Evolutionary conservation across 2,888 invertebrate genomes (phyloP), one percentile per base, ranked within the genome.

Genomic region (Thysanoteuthis rhombus): DNA sequence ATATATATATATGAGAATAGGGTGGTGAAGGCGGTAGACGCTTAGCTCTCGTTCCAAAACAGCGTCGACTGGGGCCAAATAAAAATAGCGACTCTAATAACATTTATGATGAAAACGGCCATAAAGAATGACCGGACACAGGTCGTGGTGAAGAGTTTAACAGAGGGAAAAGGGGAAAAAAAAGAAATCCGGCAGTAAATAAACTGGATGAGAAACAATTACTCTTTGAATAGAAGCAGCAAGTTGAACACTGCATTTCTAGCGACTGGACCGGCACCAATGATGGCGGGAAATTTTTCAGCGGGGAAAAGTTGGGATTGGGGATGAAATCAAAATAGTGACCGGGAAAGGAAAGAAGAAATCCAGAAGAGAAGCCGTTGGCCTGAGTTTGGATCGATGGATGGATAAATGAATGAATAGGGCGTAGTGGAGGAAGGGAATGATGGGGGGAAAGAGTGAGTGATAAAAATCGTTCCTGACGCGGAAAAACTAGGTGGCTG

Each of bases 201-300:
- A 75, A 75, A 75, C 75, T 75, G 75, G 75, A 75, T 75, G 75
- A 75, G 75, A 75, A 75, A 75, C 75, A 75, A 75, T 58, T 75
- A 75, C 75, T 16, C 75, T 75, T 75, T 75, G 75, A 75, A 75
- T 36, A 75, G 75, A 75, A 75, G n/a, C n/a, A 75, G 75, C 75
- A 75, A 75, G 75, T 75, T 75, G 75, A 58, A 58, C 58, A 58
- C 58, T 58, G 8, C 58, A 58, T 58, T 58, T 28, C n/a, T 75
- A 75, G 75, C 16, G 32, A 75, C n/a, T 75, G 75, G 75, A 75
- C 75, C 75, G 75, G n/a, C 75, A 75, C 75, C 75, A 75, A 75
- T n/a, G 16, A n/a, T 75, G 19, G n/a, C 75, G n/a, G 75, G 16
- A 75, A 75, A n/a, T n/a, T 16, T 75, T 75, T 75, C 75, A n/a